These are phyloP conservation scores for Cryptotermes secundus DNA, from an alignment of 1,140 invertebrate genomes.

Conservation along the genomic window DNA sequence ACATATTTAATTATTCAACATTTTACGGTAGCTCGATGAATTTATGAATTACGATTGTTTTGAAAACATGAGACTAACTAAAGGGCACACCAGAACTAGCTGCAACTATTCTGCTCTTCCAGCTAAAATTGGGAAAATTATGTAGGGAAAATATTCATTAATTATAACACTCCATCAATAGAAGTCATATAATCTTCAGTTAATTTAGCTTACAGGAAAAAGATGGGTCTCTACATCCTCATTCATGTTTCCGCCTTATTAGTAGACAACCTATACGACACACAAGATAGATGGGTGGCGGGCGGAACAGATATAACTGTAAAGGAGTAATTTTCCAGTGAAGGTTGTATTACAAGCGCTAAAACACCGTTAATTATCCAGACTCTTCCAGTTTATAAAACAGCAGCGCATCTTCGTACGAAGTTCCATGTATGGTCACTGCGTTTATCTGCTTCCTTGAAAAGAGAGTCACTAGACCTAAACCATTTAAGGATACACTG, in stretches of 20 bases:
- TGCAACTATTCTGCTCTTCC: too few species aligned
- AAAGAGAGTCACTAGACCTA: background rate
- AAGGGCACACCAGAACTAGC: too few species aligned
- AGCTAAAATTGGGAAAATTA: too few species aligned
- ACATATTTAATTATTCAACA: too few species aligned
- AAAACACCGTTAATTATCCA: background rate
- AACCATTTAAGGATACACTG: background rate
- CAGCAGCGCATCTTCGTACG: background rate
- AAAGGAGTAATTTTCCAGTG: background rate
- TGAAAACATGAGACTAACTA: too few species aligned
- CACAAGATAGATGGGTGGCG: background rate
- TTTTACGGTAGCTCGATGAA: too few species aligned
- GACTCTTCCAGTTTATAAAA: background rate
- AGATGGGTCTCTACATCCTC: background rate
- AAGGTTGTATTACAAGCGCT: background rate
- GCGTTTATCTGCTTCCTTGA: background rate
- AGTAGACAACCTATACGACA: background rate
- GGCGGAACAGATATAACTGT: slow-evolving; percentile 2
- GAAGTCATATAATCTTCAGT: too few species aligned
- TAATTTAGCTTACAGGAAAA: too few species aligned
- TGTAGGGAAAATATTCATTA: too few species aligned
- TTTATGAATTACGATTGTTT: too few species aligned
- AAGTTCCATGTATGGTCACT: background rate
- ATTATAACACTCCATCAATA: too few species aligned
- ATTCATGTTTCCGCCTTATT: background rate